Percentiles rank a stretch among this genome's conserved stretches.
phyloP scores from a whole-genome alignment of 2,888 invertebrate species.

The Amblyteles armatorius region DNA sequence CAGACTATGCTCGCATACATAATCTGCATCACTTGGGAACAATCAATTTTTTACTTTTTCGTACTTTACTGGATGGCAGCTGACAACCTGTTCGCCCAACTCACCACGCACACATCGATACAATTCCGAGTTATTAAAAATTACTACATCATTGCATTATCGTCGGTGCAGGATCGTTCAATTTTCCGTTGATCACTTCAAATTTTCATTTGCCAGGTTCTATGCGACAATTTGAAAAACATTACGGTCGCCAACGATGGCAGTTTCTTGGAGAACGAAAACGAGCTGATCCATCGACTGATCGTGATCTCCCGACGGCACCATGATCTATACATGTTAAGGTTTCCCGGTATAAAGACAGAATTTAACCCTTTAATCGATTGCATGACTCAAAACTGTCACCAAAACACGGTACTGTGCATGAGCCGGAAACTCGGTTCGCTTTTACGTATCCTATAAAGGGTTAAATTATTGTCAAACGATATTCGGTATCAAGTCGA shows the following conservation, averaged over 20 bases:
- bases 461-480: not conserved
- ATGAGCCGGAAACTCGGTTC: not conserved
- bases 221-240: constrained; percentile 42
- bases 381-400: not conserved
- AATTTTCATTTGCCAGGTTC: constrained; percentile 21
- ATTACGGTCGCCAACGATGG: not conserved
- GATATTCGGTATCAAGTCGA: not conserved
- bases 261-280: constrained; percentile 4
- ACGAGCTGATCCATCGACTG: constrained; percentile 18
- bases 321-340: constrained; percentile 40
- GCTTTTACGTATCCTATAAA: not conserved
- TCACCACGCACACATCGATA: constrained; percentile 58
- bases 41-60: constrained; percentile 49
- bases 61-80: constrained; percentile 57
- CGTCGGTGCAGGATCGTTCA: not conserved
- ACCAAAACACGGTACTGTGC: not conserved
- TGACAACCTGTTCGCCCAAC: constrained; percentile 60
- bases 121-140: constrained; percentile 53
- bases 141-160: not conserved
- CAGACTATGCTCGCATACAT: constrained; percentile 32
- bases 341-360: not conserved
- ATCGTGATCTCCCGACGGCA: constrained; percentile 33
- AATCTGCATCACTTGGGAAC: constrained; percentile 58
- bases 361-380: not conserved
- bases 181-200: not conserved